A percentile compares a stretch with the other conserved stretches of the same genome.
Evolutionary conservation across 2,113 vertebrate species (phyloP).

Genomic region (Mixornis gularis): DNA sequence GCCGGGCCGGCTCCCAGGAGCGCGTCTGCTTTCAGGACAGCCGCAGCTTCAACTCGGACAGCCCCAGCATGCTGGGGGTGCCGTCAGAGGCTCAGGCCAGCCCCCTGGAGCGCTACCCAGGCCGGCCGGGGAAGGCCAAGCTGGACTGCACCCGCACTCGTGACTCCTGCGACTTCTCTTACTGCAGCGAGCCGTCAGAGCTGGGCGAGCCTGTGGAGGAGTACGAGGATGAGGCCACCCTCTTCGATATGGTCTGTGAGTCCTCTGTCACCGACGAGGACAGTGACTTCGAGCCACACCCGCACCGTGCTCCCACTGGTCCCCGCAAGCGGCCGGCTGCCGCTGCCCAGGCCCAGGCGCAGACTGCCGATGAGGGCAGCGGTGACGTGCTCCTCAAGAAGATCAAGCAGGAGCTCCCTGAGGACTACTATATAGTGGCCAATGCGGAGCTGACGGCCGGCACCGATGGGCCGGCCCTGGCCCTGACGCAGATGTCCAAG

Average conservation of each 20-base stretch:
- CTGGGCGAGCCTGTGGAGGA: constrained; percentile 81
- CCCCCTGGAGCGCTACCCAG: constrained; percentile 76
- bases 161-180: constrained; percentile 85
- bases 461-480: constrained; percentile 61
- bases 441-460: constrained; percentile 74
- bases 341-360: constrained; percentile 52
- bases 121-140: constrained; percentile 73
- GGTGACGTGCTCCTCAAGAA: constrained; percentile 77
- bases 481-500: constrained; percentile 75
- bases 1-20: constrained; percentile 80
- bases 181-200: constrained; percentile 84
- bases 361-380: constrained; percentile 58
- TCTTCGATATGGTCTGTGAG: constrained; percentile 86
- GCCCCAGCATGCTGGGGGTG: constrained; percentile 78
- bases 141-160: constrained; percentile 75
- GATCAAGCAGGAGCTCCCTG: constrained; percentile 85
- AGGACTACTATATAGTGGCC: constrained; percentile 84
- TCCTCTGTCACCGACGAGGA: constrained; percentile 88
- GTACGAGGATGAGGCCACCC: constrained; percentile 78
- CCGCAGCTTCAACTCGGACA: constrained; percentile 81
- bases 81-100: constrained; percentile 75
- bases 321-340: constrained; percentile 46
- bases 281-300: constrained; percentile 78
- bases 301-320: constrained; percentile 44
- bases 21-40: constrained; percentile 80